These are phyloP conservation scores for Cephalopholis sonnerati DNA, from an alignment of 2,113 vertebrate species.

Conservation along the genomic window DNA sequence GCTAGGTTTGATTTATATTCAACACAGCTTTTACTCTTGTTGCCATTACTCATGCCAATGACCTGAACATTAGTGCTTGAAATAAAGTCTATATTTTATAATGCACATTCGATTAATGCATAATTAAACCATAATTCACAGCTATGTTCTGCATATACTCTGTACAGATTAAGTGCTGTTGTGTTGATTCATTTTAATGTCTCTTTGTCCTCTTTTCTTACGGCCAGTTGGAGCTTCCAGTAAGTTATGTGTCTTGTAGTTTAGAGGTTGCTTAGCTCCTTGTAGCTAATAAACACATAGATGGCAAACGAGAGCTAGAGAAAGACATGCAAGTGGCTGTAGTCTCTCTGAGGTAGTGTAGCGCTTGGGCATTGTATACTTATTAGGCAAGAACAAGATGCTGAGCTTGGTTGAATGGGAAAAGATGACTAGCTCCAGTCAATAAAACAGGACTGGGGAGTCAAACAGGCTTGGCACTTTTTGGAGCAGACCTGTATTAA, in stretches of 20 bases:
- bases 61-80: background rate
- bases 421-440: background rate
- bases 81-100: background rate
- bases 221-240: slow-evolving; percentile 44
- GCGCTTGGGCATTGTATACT: background rate
- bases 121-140: background rate
- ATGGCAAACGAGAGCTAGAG: slow-evolving; percentile 20
- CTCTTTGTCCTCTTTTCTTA: slow-evolving; percentile 24
- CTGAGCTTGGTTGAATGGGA: slow-evolving; percentile 14
- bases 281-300: slow-evolving; percentile 25
- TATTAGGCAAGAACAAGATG: background rate
- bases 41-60: background rate
- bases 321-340: background rate
- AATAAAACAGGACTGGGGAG: slow-evolving; percentile 13
- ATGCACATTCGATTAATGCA: background rate
- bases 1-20: background rate
- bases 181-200: background rate
- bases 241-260: slow-evolving; percentile 42
- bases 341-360: slow-evolving; percentile 15
- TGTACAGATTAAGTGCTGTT: background rate
- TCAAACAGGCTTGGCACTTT: slow-evolving; percentile 25
- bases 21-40: background rate
- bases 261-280: slow-evolving; percentile 20
- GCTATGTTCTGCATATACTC: background rate
- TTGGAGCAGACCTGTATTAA: slow-evolving; percentile 8